Evolutionary conservation across 2,888 invertebrate species (phyloP), one percentile per base, ranked within the genome.

Genomic region (Plusia festucae): DNA sequence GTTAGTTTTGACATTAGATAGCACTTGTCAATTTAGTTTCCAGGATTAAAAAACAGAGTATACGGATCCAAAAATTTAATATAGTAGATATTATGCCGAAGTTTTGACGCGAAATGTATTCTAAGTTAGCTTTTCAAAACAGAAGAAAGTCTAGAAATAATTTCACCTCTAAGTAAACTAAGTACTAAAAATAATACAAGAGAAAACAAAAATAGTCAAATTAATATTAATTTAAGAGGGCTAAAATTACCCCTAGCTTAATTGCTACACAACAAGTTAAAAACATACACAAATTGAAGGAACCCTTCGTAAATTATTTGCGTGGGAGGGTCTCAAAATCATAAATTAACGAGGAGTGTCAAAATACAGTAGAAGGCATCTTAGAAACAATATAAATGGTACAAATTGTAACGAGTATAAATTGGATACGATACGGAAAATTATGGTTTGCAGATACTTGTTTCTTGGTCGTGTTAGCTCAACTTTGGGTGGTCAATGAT

Each of bases 301-400:
- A 59, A 57, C 44, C 53, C 61, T 34, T 34, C 68, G 49, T 58
- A 40, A 53, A 60, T 63, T 70, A 73, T 73, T 70, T 58, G 55
- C 49, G n/a, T 51, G 22, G 51, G 24, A 63, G 53, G 40, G 18
- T 7, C 9, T 27, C 6, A 8, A 56, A 60, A 58, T 74, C 63
- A 70, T 74, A 74, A 73, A 74, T 66, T 55, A 66, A n/a, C 44
- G 55, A 53, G 53, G 44, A 53, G 70, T 63, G 65, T 57, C 55
- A 62, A 73, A 65, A 58, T 68, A n/a, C n/a, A n/a, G n/a, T n/a
- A 72, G 54, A 56, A 53, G 46, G 40, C 32, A 5, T 24, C 59
- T 62, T 7, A 51, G 54, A 70, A 65, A 74, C 62, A 74, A 73
- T 63, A 68, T 59, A 70, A 60, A 58, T 55, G 24, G 27, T 20